Evolutionary conservation across 2,113 vertebrate species (phyloP), one percentile per base, ranked within the genome.

Genomic region (Oenanthe melanoleuca): DNA sequence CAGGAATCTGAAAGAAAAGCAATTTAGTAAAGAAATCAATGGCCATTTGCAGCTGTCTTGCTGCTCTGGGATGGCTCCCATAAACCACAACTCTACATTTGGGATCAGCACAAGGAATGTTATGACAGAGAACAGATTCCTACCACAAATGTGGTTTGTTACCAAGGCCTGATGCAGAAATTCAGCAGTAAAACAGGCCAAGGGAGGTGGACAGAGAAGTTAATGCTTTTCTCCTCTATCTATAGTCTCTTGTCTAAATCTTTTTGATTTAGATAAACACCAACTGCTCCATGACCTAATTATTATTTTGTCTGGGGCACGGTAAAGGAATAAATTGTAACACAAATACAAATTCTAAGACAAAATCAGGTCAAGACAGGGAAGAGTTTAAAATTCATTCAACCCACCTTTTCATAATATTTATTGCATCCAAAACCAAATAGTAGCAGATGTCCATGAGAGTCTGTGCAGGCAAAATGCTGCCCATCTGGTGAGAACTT

Each of bases 381-480:
- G 60, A 97, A 89, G 79, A 82, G 49, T 74, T 80, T 52, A 65
- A 89, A 69, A 89, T 71, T 26, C 78, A 71, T 44, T 80, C 55
- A 80, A 96, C 97, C 87, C 96, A 99, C 99, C 98, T 99, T 99
- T 97, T 99, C 99, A 65, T 99, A 99, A 38, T 98, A 97, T 97
- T 97, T 98, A 98, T 98, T 99, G 97, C 99, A 99, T 93, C 99
- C 99, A 86, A 99, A 99, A 45, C 99, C 99, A 97, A 99, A 99
- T 70, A 99, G 97, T 29, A 99, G 98, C 96, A 99, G 98, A 97
- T 99, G 99, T 53, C 99, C 99, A 56, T 99, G 99, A 59, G 99
- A 99, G 97, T 99, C 99, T 60, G 99, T 99, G 96, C 99, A 99
- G 93, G 99, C 98, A 94, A 99, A 99, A 98, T 99, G 99, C 91